These are phyloP conservation scores for Pseudonaja textilis DNA, from an alignment of 2,113 vertebrate species.

Conservation along the genomic window DNA sequence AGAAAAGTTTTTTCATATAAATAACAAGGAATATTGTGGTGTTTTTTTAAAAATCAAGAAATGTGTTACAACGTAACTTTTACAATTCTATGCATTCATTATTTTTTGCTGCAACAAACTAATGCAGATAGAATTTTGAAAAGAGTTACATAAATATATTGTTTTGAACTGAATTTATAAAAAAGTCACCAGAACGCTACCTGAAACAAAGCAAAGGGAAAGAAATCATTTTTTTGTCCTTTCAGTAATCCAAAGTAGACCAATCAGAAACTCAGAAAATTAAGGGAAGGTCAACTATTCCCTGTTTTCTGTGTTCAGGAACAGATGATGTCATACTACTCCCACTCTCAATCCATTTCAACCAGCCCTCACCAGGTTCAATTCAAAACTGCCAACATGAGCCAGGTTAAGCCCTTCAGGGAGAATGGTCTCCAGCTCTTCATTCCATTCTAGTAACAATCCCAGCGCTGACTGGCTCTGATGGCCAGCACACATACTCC, in stretches of 20 bases:
- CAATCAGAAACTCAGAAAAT: background rate
- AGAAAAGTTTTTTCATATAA: background rate
- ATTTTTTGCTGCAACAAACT: background rate
- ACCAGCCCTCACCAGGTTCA: background rate
- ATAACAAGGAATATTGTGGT: background rate
- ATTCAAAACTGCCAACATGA: background rate
- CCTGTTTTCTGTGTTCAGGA: background rate
- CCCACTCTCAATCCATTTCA: background rate
- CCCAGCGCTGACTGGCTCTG: background rate
- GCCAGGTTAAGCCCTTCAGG: background rate
- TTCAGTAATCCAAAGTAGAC: background rate
- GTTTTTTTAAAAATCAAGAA: background rate
- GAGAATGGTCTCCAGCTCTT: background rate
- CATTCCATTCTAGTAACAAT: background rate
- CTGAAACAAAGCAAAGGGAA: background rate
- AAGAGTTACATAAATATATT: background rate
- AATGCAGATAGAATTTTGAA: background rate
- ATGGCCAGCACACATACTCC: background rate
- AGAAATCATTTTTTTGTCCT: background rate
- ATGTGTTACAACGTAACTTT: background rate
- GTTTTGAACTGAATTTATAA: background rate
- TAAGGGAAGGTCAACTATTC: background rate
- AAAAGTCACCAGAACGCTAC: background rate
- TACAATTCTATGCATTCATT: background rate
- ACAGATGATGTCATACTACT: background rate